phyloP scores from a whole-genome alignment of 2,113 vertebrate genomes.

The Opisthocomus hoazin region DNA sequence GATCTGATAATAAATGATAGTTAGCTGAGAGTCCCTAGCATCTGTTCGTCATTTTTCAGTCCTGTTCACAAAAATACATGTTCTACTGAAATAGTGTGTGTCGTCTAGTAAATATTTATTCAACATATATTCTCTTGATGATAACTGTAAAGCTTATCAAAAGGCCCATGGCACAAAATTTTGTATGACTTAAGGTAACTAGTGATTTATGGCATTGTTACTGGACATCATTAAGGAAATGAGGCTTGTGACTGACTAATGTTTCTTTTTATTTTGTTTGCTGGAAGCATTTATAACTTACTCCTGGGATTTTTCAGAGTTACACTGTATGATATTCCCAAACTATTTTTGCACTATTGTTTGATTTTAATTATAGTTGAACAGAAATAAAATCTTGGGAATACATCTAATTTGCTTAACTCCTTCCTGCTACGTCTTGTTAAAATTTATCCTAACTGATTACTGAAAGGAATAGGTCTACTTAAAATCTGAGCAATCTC shows the following conservation, averaged over 20 bases:
- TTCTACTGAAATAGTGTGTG: not conserved
- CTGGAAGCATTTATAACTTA: constrained; percentile 71
- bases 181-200: constrained; percentile 61
- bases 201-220: constrained; percentile 72
- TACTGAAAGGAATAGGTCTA: not conserved
- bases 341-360: constrained; percentile 42
- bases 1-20: not conserved
- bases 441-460: not conserved
- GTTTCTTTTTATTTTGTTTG: constrained; percentile 74
- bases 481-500: not conserved
- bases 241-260: constrained; percentile 74
- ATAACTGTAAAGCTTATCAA: constrained; percentile 62
- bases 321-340: not conserved
- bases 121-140: constrained; percentile 47
- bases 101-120: constrained; percentile 58
- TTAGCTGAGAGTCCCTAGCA: not conserved
- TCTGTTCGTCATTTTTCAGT: not conserved
- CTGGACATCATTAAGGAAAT: constrained; percentile 67
- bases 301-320: constrained; percentile 50
- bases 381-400: constrained; percentile 50
- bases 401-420: constrained; percentile 50
- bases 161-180: constrained; percentile 45
- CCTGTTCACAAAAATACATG: not conserved
- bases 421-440: constrained; percentile 3
- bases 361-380: constrained; percentile 71